phyloP scores from a whole-genome alignment of 2,113 vertebrate genomes.

The Noctilio leporinus region DNA sequence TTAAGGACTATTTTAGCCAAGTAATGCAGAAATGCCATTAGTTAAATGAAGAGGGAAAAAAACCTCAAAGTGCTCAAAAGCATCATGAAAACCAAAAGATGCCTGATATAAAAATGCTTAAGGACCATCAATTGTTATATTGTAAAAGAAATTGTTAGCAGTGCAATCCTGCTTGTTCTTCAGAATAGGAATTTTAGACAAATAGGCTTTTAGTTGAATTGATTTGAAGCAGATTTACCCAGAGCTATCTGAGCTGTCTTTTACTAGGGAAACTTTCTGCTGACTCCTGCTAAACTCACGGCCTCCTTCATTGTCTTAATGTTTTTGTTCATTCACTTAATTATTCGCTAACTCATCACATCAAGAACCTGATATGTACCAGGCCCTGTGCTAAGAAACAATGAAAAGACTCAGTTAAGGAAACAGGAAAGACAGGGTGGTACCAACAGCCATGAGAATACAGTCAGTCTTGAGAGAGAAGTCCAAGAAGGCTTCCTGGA shows the following conservation, averaged over 20 bases:
- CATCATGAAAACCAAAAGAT: background rate
- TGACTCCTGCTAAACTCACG: background rate
- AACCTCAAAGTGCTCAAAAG: background rate
- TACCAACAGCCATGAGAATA: background rate
- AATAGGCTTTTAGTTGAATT: background rate
- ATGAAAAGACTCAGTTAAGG: background rate
- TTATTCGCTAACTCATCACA: background rate
- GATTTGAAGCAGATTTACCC: background rate
- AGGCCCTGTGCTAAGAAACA: background rate
- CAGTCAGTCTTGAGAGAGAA: background rate
- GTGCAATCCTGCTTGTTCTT: background rate
- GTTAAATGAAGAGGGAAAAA: background rate
- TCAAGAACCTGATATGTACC: background rate
- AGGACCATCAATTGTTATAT: background rate
- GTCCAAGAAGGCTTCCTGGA: conserved; percentile 8
- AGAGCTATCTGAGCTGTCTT: background rate
- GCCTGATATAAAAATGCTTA: background rate
- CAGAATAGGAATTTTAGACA: background rate
- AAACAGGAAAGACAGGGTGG: background rate
- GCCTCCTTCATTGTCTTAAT: background rate
- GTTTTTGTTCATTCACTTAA: background rate
- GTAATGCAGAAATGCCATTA: background rate
- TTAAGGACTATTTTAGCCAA: background rate
- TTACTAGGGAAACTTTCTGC: background rate
- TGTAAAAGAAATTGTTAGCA: background rate